phyloP scores from a whole-genome alignment of 2,888 invertebrate genomes.

The Harpagoxenus sublaevis region DNA sequence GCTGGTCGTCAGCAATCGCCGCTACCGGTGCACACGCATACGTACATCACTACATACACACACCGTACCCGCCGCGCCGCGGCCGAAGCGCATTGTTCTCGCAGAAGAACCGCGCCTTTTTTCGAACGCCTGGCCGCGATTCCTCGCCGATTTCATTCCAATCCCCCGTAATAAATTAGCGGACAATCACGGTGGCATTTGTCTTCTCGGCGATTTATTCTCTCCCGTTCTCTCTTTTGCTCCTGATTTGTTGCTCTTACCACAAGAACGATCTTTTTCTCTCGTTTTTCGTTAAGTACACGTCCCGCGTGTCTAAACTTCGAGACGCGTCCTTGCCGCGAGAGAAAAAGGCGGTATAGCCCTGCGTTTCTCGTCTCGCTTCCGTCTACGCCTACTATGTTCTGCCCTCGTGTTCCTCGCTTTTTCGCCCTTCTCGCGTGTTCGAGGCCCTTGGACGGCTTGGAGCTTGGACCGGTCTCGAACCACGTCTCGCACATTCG shows the following conservation, averaged over 20 bases:
- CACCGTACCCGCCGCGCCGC: conserved; percentile 62
- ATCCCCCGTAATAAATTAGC: conserved; percentile 84
- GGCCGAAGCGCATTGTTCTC: conserved; percentile 80
- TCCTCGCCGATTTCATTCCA: conserved; percentile 84
- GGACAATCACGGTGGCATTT: conserved; percentile 85
- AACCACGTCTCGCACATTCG: conserved; percentile 21
- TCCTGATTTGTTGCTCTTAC: conserved; percentile 28
- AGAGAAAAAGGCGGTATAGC: conserved; percentile 75
- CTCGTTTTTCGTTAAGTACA: neutral
- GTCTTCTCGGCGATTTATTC: conserved; percentile 83
- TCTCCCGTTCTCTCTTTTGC: conserved; percentile 54
- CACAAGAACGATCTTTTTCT: conserved; percentile 5
- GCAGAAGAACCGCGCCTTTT: conserved; percentile 73
- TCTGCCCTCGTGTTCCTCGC: conserved; percentile 39
- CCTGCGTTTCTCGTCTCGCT: conserved; percentile 52
- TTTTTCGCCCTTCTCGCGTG: conserved; percentile 51
- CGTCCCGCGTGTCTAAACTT: conserved; percentile 52
- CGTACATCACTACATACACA: conserved; percentile 67
- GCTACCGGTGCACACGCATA: conserved; percentile 46
- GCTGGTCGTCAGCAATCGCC: conserved; percentile 55
- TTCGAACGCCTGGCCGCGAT: conserved; percentile 61
- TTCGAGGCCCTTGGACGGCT: conserved; percentile 6
- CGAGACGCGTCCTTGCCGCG: conserved; percentile 75
- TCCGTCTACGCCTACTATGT: conserved; percentile 49
- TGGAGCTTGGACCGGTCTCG: conserved; percentile 6